Evolutionary conservation across 2,113 vertebrate genomes (phyloP).

Genomic region (Perccottus glenii): DNA sequence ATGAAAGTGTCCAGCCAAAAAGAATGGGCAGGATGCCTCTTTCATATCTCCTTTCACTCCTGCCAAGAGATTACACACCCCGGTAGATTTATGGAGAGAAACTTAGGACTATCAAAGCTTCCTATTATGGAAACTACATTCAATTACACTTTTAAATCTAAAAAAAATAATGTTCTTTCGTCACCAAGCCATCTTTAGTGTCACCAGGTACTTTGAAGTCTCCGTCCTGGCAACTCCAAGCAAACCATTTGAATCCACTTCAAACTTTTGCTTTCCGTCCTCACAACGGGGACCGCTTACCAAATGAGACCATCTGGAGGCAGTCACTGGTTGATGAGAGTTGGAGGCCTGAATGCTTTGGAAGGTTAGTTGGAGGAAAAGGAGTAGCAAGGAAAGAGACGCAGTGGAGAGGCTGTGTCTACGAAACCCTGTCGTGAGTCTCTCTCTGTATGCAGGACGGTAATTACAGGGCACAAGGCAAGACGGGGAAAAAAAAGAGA

Average conservation of each 20-base stretch:
- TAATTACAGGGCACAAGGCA: slow-evolving; percentile 79
- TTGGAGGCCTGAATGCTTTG: background rate
- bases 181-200: background rate
- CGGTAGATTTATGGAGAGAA: background rate
- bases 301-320: slow-evolving; percentile 1
- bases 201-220: background rate
- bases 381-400: background rate
- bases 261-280: background rate
- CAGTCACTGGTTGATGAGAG: slow-evolving; percentile 8
- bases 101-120: background rate
- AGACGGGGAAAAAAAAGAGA: slow-evolving; percentile 55
- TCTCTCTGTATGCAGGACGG: slow-evolving; percentile 44
- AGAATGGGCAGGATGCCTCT: slow-evolving; percentile 2
- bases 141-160: background rate
- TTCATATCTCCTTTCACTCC: background rate
- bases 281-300: background rate
- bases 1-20: background rate
- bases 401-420: background rate
- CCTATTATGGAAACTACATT: background rate
- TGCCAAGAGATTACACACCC: slow-evolving; percentile 4
- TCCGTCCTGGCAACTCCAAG: background rate
- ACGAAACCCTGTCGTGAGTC: slow-evolving; percentile 29
- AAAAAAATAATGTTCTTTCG: background rate
- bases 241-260: background rate
- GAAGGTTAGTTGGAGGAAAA: background rate